Conservation (phyloP, 2,888 invertebrate species). For the Branchipolynoe longqiensis region DNA sequence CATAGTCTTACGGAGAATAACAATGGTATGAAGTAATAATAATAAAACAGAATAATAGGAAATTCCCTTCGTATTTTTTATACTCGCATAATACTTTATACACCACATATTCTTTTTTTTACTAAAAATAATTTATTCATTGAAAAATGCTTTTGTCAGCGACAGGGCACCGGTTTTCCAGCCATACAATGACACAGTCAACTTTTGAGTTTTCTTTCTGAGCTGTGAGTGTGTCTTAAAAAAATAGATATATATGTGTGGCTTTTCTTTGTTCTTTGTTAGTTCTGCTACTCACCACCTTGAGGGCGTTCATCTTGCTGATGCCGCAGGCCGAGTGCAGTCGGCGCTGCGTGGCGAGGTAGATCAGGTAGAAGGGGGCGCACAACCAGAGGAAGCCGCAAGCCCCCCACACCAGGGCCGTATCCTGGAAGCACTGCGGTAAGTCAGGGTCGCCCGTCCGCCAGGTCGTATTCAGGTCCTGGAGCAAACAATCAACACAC, state of each 20-base stretch:
- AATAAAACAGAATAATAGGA: no score
- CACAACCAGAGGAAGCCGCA: slow-evolving; percentile 91
- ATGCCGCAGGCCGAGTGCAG: slow-evolving; percentile 19
- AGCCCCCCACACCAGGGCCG: slow-evolving; percentile 93
- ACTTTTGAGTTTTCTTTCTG: no score
- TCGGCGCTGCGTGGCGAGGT: slow-evolving; percentile 6
- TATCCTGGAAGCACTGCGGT: slow-evolving; percentile 94
- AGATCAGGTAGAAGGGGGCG: slow-evolving; percentile 84
- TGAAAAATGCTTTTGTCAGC: no score
- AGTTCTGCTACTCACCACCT: slow-evolving; percentile 56
- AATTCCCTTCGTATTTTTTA: no score
- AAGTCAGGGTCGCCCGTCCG: slow-evolving; percentile 86
- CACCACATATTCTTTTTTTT: no score
- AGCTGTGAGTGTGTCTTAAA: not conserved
- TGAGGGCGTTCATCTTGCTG: slow-evolving; percentile 51
- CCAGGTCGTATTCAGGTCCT: slow-evolving; percentile 5
- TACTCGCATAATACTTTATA: no score
- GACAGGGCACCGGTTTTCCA: no score
- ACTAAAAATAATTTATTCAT: no score
- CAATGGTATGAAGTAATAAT: no score
- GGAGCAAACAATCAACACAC: no score
- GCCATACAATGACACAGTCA: no score
- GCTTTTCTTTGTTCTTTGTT: not conserved
- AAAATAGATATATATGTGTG: not conserved
- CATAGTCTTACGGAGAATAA: no score